A percentile compares a stretch with the other conserved stretches of the same genome.
phyloP scores from a whole-genome alignment of 2,797 vertebrate species.

The Esox masquinongy region DNA sequence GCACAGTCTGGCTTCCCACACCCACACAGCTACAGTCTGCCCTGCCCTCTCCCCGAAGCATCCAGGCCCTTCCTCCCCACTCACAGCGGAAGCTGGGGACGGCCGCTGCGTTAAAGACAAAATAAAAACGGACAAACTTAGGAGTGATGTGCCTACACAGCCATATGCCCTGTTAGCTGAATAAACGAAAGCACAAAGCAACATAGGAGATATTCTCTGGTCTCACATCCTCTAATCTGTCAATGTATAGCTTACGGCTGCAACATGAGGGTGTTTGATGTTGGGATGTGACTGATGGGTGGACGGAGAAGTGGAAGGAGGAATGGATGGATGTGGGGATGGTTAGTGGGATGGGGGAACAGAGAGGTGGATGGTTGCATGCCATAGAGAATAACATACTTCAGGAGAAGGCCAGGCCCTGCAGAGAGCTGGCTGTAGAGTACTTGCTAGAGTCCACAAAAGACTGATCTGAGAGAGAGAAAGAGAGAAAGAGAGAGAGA shows the following conservation, averaged over 20 bases:
- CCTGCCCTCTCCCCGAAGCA: not conserved
- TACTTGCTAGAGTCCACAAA: constrained; percentile 97
- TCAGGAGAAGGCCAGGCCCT: constrained; percentile 96
- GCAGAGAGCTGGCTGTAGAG: constrained; percentile 90
- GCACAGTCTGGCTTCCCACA: not conserved
- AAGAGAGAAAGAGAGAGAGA: constrained; percentile 66
- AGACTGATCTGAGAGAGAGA: constrained; percentile 87
- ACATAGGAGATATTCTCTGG: not conserved
- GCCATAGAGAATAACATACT: constrained; percentile 78
- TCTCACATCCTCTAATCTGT: not conserved
- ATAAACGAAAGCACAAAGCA: not conserved
- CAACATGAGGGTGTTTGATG: not conserved
- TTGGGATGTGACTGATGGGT: not conserved
- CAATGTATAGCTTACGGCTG: not conserved
- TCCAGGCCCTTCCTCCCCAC: not conserved
- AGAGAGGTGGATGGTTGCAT: constrained; percentile 1
- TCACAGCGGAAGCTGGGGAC: not conserved
- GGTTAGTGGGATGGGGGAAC: no score
- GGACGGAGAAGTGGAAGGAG: not conserved
- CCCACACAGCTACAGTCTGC: not conserved
- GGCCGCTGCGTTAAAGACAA: not conserved
- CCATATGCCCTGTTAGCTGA: not conserved
- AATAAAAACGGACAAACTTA: not conserved
- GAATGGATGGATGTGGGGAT: not conserved
- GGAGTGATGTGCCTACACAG: not conserved